A percentile compares a stretch with the other conserved stretches of the same genome.
These are phyloP conservation scores for Leptopilina drosophilae DNA, from an alignment of 2,888 invertebrate species.

Conservation along the genomic window DNA sequence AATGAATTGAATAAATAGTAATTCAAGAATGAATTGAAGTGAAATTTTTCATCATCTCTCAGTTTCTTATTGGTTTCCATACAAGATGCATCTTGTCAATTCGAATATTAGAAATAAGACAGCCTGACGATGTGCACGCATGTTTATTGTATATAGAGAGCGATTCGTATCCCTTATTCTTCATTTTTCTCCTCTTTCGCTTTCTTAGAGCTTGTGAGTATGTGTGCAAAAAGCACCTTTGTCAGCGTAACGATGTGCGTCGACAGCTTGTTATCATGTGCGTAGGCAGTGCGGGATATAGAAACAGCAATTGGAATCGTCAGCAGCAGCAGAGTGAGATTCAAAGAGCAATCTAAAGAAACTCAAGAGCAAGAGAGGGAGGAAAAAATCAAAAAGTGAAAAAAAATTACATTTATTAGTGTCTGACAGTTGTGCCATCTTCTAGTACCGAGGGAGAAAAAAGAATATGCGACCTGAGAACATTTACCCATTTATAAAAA, in stretches of 20 bases:
- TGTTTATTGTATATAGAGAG: constrained; percentile 38
- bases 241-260: constrained; percentile 45
- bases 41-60: background rate
- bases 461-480: constrained; percentile 9
- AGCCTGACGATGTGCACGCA: constrained; percentile 37
- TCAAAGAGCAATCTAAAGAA: background rate
- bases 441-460: constrained; percentile 16
- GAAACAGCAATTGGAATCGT: constrained; percentile 39
- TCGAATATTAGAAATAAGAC: constrained; percentile 24
- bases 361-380: background rate
- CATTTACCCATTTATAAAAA: background rate
- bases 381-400: background rate
- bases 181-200: constrained; percentile 44
- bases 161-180: constrained; percentile 44
- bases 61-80: background rate
- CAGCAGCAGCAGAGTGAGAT: constrained; percentile 16
- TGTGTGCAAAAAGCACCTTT: constrained; percentile 43
- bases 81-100: background rate
- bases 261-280: constrained; percentile 43
- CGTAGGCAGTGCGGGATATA: constrained; percentile 41
- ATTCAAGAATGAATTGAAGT: too few relatives aligned
- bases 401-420: constrained; percentile 28
- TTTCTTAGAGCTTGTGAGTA: background rate
- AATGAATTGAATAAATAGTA: too few relatives aligned
- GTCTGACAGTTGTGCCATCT: constrained; percentile 11